A percentile compares a stretch with the other conserved stretches of the same genome.
Evolutionary conservation across 2,113 vertebrate genomes (phyloP).

Genomic region (Ginglymostoma cirratum): DNA sequence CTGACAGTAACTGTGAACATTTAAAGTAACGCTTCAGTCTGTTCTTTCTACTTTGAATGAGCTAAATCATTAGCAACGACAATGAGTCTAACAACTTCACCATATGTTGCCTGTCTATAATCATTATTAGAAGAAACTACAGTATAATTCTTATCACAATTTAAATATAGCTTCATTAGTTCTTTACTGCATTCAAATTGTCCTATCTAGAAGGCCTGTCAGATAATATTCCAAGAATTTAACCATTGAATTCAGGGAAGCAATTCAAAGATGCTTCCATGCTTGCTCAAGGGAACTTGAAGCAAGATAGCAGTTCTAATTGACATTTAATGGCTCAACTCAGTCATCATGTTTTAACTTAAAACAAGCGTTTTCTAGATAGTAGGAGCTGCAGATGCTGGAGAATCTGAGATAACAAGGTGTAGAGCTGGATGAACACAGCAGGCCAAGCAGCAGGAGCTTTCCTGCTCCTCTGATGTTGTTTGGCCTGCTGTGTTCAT

Average conservation of each 20-base stretch:
- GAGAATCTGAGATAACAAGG: too few species aligned
- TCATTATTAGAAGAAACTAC: background rate
- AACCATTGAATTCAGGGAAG: background rate
- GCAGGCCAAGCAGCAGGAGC: too few species aligned
- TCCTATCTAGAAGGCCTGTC: background rate
- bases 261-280: background rate
- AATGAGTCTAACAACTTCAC: background rate
- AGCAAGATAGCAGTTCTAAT: background rate
- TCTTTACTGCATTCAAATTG: background rate
- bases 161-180: background rate
- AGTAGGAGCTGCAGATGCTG: too few species aligned
- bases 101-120: background rate
- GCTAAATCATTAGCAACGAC: slow-evolving; percentile 7
- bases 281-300: background rate
- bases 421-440: too few species aligned
- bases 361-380: background rate
- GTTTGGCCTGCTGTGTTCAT: too few species aligned
- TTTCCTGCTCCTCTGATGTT: too few species aligned
- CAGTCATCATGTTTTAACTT: background rate
- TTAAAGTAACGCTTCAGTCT: background rate
- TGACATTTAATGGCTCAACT: background rate
- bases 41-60: background rate
- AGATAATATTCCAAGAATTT: background rate
- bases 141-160: background rate
- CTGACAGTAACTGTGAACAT: background rate